Base-by-base conservation (phyloP, 2,113 vertebrate genomes). In the Aphelocoma coerulescens region DNA sequence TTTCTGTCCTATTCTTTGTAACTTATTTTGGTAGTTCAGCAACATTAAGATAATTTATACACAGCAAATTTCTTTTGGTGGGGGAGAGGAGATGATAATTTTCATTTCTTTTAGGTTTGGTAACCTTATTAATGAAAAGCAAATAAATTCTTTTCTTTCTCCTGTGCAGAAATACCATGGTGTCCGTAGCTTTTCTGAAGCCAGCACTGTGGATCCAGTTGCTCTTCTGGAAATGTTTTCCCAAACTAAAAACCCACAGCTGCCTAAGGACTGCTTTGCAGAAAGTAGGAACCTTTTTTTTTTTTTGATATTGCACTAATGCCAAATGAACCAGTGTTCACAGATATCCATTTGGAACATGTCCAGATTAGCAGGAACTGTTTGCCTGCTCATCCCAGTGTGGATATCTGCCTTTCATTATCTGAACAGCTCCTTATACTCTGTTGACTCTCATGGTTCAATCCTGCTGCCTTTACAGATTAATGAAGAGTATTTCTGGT, bases 201-300 rank as follows among this genome's bases (percentile, higher is more conserved):
- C 98, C 89, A 99, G 99, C 96, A 99, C 99, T 0, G 98, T 99
- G 91, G 99, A 99, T 81, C 97, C 98, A 51, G 97, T 97, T 76
- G 97, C 91, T 88, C 88, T 97, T 33, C 97, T 97, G 61, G 97
- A 98, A 12, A 33, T 84, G 16, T n/a, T 94, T 10, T 94, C 80
- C 1, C 96, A 97, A 22, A 51, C 97, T 69, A 77, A 89, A 67
- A 97, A 97, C 13, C 93, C 98, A 23, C 97, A 98, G 92, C 97
- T 98, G 23, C 99, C 99, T 8, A 98, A 98, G 4, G 98, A 98
- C 62, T 99, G 99, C 84, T 98, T 99, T 86, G 97, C 97, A 58
- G 97, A 98, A 96, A 93, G 99, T 99, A 96, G 98, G 93, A 93
- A 35, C 30, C 6, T 46, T 32, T 26, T 33, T 16, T 24, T 13